Evolutionary conservation across 2,797 vertebrate genomes (phyloP).

Genomic region (Cetoscarus ocellatus): DNA sequence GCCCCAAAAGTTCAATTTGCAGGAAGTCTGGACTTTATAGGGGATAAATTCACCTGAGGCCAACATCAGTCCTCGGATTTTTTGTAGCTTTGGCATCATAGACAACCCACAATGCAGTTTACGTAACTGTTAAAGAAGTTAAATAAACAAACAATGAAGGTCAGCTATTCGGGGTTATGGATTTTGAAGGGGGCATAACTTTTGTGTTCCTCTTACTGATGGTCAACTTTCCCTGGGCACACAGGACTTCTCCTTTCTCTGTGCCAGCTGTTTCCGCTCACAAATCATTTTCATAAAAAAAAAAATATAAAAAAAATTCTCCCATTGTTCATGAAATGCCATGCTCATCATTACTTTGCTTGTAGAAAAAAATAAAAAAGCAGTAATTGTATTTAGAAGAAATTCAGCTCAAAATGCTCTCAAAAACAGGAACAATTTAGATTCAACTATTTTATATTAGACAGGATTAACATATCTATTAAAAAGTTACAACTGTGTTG

Average conservation of each 20-base stretch:
- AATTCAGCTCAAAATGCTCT: neutral
- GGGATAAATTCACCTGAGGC: neutral
- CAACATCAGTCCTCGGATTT: neutral
- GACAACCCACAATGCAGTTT: neutral
- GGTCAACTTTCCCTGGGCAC: conserved; percentile 66
- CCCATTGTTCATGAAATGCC: conserved; percentile 14
- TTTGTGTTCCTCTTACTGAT: conserved; percentile 80
- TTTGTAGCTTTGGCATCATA: neutral
- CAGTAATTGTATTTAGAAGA: neutral
- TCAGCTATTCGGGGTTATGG: conserved; percentile 49
- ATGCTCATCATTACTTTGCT: conserved; percentile 21
- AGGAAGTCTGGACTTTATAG: neutral
- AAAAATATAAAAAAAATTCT: conserved; percentile 10
- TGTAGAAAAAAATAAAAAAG: neutral
- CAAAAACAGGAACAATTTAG: neutral
- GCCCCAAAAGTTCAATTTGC: neutral
- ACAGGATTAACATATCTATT: no score
- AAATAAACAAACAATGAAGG: conserved; percentile 34
- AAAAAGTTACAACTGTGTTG: no score
- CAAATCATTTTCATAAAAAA: conserved; percentile 44
- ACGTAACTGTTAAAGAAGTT: conserved; percentile 13
- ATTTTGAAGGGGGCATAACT: conserved; percentile 62
- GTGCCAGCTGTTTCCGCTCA: conserved; percentile 80
- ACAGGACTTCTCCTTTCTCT: conserved; percentile 80
- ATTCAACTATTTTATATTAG: no score